These are phyloP conservation scores for Elegia similella DNA, from an alignment of 2,888 invertebrate species.

Conservation along the genomic window DNA sequence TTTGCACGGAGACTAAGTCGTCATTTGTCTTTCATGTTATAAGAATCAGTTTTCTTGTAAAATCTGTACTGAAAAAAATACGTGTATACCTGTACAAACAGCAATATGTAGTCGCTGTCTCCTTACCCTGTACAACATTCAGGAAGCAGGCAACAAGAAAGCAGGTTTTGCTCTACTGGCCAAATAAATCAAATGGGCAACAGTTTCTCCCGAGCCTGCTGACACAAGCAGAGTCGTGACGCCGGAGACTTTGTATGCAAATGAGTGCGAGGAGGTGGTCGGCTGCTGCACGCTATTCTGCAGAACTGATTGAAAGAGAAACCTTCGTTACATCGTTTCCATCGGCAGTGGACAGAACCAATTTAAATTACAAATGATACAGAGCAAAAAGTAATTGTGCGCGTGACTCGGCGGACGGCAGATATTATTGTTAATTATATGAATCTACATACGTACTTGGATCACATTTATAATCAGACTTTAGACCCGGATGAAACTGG, in stretches of 20 bases:
- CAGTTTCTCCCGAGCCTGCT: constrained; percentile 36
- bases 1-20: too few species aligned
- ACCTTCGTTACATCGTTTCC: constrained; percentile 42
- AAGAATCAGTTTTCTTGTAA: too few species aligned
- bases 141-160: too few species aligned
- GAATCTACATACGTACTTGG: constrained; percentile 3
- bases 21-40: too few species aligned
- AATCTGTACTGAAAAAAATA: too few species aligned
- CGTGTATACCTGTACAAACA: too few species aligned
- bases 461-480: not conserved
- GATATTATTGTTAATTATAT: constrained; percentile 8
- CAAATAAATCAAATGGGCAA: constrained; percentile 36
- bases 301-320: constrained; percentile 48
- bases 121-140: not conserved
- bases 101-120: too few species aligned
- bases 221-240: constrained; percentile 43
- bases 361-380: constrained; percentile 14
- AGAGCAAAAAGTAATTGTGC: constrained; percentile 15
- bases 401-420: constrained; percentile 7
- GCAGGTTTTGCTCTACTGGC: constrained; percentile 34
- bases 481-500: not conserved
- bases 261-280: constrained; percentile 21
- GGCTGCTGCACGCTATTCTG: constrained; percentile 2
- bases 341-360: constrained; percentile 18
- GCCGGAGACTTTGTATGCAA: constrained; percentile 37